These are phyloP conservation scores for Drosophila parthenogenetica DNA, from an alignment of 2,888 invertebrate genomes.

Conservation along the genomic window DNA sequence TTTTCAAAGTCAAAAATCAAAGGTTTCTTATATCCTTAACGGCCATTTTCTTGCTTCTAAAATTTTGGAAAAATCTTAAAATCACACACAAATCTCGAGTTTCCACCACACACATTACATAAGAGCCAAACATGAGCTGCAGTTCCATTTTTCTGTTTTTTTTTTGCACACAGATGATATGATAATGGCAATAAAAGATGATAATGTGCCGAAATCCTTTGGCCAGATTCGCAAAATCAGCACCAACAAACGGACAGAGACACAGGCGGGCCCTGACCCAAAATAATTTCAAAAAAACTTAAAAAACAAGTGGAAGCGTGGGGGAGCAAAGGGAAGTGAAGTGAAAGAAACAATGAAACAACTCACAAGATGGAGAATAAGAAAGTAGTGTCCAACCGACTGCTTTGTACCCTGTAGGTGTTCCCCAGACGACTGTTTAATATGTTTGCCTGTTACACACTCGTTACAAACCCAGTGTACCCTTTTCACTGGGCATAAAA, in stretches of 20 bases:
- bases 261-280: conserved; percentile 17
- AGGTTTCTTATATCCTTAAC: too few relatives aligned
- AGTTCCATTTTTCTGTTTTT: conserved; percentile 28
- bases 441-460: too few relatives aligned
- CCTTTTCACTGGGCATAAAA: conserved; percentile 16
- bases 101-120: conserved; percentile 48
- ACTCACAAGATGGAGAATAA: conserved; percentile 39
- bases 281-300: conserved; percentile 60
- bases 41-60: background rate
- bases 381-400: background rate
- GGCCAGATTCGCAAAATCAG: conserved; percentile 76
- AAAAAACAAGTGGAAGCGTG: conserved; percentile 21
- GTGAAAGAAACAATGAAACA: conserved; percentile 27
- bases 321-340: background rate
- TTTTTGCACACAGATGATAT: conserved; percentile 58
- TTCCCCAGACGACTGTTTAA: too few relatives aligned
- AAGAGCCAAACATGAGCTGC: too few relatives aligned
- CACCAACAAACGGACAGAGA: conserved; percentile 21
- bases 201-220: conserved; percentile 74
- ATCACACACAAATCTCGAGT: conserved; percentile 39
- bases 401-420: background rate
- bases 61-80: background rate
- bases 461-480: background rate
- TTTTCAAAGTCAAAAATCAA: too few relatives aligned
- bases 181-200: conserved; percentile 78